Evolutionary conservation across 2,113 vertebrate species (phyloP).

Genomic region (Plecturocebus donacophilus): DNA sequence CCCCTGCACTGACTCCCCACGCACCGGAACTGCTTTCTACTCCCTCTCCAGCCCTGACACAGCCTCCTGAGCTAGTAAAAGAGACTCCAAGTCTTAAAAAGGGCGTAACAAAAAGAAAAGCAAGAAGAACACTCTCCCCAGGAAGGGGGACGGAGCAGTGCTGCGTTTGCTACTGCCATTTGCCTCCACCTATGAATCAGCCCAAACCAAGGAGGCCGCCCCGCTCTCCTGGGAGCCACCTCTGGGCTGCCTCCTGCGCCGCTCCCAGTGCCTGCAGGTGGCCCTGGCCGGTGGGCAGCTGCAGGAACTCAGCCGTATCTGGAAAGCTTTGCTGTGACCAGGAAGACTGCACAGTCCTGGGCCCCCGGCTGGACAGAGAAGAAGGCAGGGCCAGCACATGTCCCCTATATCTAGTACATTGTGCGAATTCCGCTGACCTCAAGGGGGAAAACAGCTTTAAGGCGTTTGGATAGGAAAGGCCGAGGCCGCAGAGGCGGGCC

Average conservation of each 20-base stretch:
- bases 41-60: fast-evolving
- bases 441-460: neutral
- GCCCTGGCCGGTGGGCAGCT: neutral
- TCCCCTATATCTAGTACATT: neutral
- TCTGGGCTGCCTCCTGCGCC: neutral
- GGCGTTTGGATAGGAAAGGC: neutral
- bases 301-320: too few species aligned
- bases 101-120: neutral
- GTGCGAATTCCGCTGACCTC: fast-evolving
- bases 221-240: neutral
- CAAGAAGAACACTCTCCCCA: neutral
- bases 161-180: neutral
- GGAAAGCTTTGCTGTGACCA: too few species aligned
- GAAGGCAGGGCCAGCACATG: neutral
- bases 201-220: fast-evolving
- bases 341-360: fast-evolving
- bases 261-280: neutral
- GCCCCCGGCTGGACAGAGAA: neutral
- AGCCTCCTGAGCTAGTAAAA: neutral
- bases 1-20: too few species aligned
- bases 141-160: neutral
- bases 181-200: neutral
- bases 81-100: neutral
- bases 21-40: neutral
- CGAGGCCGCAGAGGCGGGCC: fast-evolving